These are phyloP conservation scores for Neopelma chrysocephalum DNA, from an alignment of 2,797 vertebrate species.

Conservation along the genomic window DNA sequence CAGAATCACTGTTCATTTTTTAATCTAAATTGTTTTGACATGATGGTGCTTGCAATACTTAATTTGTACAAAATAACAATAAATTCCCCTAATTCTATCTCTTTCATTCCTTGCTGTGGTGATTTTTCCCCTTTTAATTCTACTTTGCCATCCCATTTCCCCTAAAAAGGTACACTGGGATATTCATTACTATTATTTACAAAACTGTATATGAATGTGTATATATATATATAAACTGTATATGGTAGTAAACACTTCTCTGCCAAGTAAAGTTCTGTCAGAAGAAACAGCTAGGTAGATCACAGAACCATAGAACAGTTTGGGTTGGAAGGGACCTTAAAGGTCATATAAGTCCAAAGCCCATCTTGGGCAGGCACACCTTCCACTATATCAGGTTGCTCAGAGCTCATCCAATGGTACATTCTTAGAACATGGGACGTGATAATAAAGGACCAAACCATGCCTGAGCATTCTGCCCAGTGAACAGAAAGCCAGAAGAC, in stretches of 20 bases:
- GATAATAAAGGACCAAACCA: not conserved
- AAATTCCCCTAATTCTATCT: not conserved
- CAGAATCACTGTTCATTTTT: not conserved
- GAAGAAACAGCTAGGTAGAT: not conserved
- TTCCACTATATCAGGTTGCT: not conserved
- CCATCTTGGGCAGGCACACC: not conserved
- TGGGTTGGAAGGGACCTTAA: not conserved
- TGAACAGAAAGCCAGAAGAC: not conserved
- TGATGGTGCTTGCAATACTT: not conserved
- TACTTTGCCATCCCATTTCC: not conserved
- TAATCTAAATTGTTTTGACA: not conserved
- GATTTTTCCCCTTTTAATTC: not conserved
- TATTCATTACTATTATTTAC: not conserved
- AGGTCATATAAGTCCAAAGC: not conserved
- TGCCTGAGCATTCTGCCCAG: rapidly evolving
- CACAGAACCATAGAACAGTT: not conserved
- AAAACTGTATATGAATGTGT: not conserved
- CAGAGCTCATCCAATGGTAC: not conserved
- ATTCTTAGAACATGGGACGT: not conserved
- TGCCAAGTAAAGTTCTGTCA: not conserved
- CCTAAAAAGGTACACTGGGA: not conserved
- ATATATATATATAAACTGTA: not conserved
- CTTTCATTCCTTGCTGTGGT: not conserved
- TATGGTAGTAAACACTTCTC: not conserved
- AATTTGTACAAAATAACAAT: not conserved